Conservation (phyloP, 1,140 invertebrate genomes). For the Halesus radiatus region DNA sequence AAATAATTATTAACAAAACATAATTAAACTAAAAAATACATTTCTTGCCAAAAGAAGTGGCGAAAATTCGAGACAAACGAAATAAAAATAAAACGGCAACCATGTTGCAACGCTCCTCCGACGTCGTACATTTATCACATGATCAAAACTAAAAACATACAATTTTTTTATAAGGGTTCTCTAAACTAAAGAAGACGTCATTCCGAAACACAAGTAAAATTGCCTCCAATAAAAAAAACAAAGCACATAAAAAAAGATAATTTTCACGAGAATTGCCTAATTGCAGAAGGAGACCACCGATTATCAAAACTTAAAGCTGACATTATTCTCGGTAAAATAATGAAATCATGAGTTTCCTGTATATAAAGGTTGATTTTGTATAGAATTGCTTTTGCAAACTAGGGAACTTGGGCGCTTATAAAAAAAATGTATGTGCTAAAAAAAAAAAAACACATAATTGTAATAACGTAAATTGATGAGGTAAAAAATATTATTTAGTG, state of each 20-base stretch:
- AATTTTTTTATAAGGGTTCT: constrained; percentile 13
- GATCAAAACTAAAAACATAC: constrained; percentile 36
- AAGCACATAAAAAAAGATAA: constrained; percentile 1
- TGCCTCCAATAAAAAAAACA: neutral
- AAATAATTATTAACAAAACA: constrained; percentile 35
- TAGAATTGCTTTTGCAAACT: no score
- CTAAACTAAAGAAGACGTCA: constrained; percentile 4
- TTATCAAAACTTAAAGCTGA: no score
- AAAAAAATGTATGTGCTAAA: no score
- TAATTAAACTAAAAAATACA: constrained; percentile 21
- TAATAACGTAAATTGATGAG: no score
- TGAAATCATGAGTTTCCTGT: no score
- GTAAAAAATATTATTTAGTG: no score
- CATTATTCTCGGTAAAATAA: no score
- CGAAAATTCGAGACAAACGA: constrained; percentile 41
- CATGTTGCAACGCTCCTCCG: constrained; percentile 12
- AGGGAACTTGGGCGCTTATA: no score
- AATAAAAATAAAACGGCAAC: constrained; percentile 31
- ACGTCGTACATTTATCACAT: constrained; percentile 36
- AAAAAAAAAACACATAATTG: no score
- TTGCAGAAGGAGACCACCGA: no score
- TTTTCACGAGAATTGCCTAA: neutral
- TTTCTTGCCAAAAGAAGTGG: constrained; percentile 2
- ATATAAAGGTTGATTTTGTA: no score
- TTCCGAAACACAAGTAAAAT: constrained; percentile 10